Conservation (phyloP, 1,140 invertebrate genomes). For the Oreohelix idahoensis region DNA sequence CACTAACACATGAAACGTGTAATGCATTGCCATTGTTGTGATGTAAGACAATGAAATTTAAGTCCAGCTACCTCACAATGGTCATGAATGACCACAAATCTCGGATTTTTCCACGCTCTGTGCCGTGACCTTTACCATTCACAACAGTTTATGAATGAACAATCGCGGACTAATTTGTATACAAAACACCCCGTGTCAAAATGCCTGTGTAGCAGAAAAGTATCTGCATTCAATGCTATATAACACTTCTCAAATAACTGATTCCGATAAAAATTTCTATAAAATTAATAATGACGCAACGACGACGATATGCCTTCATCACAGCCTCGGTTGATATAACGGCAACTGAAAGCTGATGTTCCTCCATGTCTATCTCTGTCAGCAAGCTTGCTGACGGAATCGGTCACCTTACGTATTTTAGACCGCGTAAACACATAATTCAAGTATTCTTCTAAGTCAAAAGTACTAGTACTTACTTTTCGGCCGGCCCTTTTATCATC, state of each 20-base stretch:
- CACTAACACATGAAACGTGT: neutral
- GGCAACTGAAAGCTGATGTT: neutral
- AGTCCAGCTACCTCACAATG: neutral
- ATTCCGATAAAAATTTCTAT: neutral
- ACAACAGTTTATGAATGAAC: constrained; percentile 43
- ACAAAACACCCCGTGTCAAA: constrained; percentile 27
- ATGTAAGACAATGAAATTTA: neutral
- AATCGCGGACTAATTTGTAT: constrained; percentile 40
- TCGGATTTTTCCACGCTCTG: constrained; percentile 34
- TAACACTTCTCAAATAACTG: neutral
- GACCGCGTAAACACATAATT: neutral
- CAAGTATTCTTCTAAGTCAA: neutral
- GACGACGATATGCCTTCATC: neutral
- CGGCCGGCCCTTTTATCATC: constrained; percentile 39
- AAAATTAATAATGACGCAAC: neutral
- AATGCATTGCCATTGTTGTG: neutral
- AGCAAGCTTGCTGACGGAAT: constrained; percentile 21
- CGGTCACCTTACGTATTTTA: constrained; percentile 28
- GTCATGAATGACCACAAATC: constrained; percentile 30
- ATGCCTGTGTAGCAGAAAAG: constrained; percentile 11
- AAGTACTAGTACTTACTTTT: constrained; percentile 33
- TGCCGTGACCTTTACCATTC: constrained; percentile 41
- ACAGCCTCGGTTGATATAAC: neutral
- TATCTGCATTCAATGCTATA: neutral
- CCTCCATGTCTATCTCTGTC: constrained; percentile 27